These are phyloP conservation scores for Heterohyrax brucei DNA, from an alignment of 2,797 vertebrate species.

Conservation along the genomic window DNA sequence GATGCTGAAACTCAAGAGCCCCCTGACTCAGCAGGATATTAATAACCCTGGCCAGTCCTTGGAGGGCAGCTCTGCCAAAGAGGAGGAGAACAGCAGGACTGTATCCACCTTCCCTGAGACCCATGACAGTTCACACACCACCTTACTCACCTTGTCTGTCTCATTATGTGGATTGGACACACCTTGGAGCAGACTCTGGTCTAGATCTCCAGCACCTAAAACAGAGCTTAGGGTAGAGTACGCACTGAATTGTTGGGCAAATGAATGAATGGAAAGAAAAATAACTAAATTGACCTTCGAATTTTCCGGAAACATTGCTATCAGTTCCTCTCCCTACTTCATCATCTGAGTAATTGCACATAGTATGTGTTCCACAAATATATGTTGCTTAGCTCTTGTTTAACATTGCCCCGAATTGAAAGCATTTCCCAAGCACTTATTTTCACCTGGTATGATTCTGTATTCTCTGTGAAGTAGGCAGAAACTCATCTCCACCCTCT, in stretches of 20 bases:
- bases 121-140: not conserved
- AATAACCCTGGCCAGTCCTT: conserved; percentile 82
- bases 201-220: not conserved
- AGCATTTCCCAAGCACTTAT: not conserved
- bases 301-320: not conserved
- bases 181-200: not conserved
- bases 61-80: not conserved
- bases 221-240: not conserved
- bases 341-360: rapidly evolving
- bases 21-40: conserved; percentile 92
- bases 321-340: not conserved
- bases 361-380: rapidly evolving
- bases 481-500: not conserved
- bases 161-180: not conserved
- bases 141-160: not conserved
- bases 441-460: not conserved
- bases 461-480: rapidly evolving
- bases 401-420: rapidly evolving
- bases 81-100: not conserved
- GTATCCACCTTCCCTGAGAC: rapidly evolving
- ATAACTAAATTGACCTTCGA: too few relatives aligned
- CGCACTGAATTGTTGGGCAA: not conserved
- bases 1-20: conserved; percentile 88
- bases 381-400: too few relatives aligned
- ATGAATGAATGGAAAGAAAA: not conserved